These are phyloP conservation scores for Tetropium fuscum DNA, from an alignment of 2,888 invertebrate genomes.

Conservation along the genomic window DNA sequence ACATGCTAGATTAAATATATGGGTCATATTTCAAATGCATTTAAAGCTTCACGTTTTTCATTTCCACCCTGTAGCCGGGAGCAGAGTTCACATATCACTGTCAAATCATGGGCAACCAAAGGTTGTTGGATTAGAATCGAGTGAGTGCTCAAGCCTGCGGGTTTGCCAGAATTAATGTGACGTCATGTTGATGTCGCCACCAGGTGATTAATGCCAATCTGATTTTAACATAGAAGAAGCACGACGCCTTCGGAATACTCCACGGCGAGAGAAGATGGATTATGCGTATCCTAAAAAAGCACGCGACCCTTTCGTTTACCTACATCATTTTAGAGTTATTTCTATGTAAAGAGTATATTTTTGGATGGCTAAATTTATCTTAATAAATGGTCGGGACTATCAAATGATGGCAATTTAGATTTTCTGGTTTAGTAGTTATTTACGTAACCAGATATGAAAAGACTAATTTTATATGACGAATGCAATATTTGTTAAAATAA, in stretches of 20 bases:
- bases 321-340: conserved; percentile 16
- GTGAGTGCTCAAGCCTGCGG: conserved; percentile 37
- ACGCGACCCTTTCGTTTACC: conserved; percentile 17
- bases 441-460: too few species aligned
- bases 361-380: conserved; percentile 1
- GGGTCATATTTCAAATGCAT: too few species aligned
- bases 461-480: too few species aligned
- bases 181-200: conserved; percentile 59
- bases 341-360: conserved; percentile 6
- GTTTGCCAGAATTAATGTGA: conserved; percentile 58
- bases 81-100: conserved; percentile 42
- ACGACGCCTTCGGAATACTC: background rate
- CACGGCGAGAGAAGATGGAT: conserved; percentile 19
- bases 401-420: too few species aligned
- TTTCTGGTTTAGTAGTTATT: too few species aligned
- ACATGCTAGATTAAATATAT: too few species aligned
- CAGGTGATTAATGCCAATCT: conserved; percentile 59
- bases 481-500: too few species aligned
- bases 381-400: background rate
- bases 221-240: conserved; percentile 25
- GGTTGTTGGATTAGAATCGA: conserved; percentile 34
- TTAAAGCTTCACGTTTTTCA: too few species aligned
- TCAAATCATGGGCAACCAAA: conserved; percentile 38
- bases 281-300: conserved; percentile 6
- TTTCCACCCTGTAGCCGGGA: background rate